Evolutionary conservation across 2,888 invertebrate genomes (phyloP).

Genomic region (Drosophila testacea): DNA sequence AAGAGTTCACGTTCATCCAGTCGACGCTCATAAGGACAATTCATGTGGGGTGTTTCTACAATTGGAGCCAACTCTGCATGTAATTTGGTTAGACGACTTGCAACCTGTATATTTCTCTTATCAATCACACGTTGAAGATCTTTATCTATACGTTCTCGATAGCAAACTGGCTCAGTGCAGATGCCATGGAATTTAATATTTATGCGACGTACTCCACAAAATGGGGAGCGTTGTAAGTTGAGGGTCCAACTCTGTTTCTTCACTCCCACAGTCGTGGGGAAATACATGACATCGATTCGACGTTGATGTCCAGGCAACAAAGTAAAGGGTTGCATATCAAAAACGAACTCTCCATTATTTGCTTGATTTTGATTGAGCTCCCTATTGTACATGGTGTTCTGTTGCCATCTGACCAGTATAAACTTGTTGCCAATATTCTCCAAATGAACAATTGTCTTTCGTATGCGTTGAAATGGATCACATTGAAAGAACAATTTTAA

Average conservation of each 20-base stretch:
- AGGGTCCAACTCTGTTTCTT: conserved; percentile 70
- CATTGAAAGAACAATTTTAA: conserved; percentile 61
- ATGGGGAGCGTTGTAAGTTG: conserved; percentile 48
- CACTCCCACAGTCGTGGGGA: conserved; percentile 67
- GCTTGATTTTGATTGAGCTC: conserved; percentile 21
- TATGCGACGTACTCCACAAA: conserved; percentile 60
- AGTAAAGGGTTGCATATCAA: conserved; percentile 63
- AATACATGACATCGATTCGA: conserved; percentile 62
- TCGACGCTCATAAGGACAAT: conserved; percentile 58
- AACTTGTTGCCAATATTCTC: conserved; percentile 69
- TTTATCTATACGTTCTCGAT: neutral
- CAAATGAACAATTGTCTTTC: conserved; percentile 64
- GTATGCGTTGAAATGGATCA: conserved; percentile 61
- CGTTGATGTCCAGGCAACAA: conserved; percentile 51
- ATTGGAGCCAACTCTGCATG: conserved; percentile 57
- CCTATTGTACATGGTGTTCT: neutral
- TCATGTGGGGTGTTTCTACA: conserved; percentile 21
- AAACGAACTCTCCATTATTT: conserved; percentile 65
- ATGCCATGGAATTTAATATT: conserved; percentile 60
- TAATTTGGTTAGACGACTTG: conserved; percentile 24
- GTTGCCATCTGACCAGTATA: conserved; percentile 50
- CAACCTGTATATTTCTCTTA: conserved; percentile 37
- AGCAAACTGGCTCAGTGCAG: conserved; percentile 57
- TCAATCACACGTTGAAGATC: conserved; percentile 45
- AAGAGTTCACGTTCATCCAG: conserved; percentile 70